Evolutionary conservation across 2,113 vertebrate genomes (phyloP).

Genomic region (Phylloscopus trochilus): DNA sequence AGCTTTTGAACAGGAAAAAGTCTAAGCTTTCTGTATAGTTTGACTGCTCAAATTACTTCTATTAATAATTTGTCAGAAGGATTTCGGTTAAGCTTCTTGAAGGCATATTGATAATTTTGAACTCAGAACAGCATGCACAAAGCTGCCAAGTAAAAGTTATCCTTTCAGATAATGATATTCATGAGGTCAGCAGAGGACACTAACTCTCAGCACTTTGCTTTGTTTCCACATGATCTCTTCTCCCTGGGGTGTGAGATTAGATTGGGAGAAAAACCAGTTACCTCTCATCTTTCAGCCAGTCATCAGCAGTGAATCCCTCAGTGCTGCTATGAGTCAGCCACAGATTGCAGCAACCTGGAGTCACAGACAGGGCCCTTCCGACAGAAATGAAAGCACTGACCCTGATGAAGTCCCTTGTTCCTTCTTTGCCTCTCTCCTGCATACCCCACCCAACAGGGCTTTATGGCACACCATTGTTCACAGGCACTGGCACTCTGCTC

Average conservation of each 20-base stretch:
- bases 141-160: background rate
- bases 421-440: background rate
- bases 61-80: slow-evolving; percentile 27
- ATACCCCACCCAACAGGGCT: background rate
- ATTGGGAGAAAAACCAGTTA: background rate
- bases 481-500: background rate
- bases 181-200: slow-evolving; percentile 15
- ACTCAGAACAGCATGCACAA: background rate
- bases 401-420: background rate
- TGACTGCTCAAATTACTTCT: background rate
- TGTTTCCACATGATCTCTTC: slow-evolving; percentile 7
- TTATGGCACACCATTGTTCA: rapidly evolving
- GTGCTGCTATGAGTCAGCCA: background rate
- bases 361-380: background rate
- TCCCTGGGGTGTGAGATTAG: background rate
- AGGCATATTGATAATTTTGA: slow-evolving; percentile 17
- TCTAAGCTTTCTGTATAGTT: background rate
- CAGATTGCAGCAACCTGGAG: background rate
- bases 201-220: background rate
- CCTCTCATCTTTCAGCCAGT: background rate
- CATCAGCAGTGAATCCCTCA: background rate
- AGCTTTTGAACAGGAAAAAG: background rate
- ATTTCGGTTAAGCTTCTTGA: slow-evolving; percentile 23
- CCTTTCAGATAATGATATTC: slow-evolving; percentile 18
- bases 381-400: background rate